Conservation (phyloP, 2,888 invertebrate genomes). For the Melieria crassipennis region DNA sequence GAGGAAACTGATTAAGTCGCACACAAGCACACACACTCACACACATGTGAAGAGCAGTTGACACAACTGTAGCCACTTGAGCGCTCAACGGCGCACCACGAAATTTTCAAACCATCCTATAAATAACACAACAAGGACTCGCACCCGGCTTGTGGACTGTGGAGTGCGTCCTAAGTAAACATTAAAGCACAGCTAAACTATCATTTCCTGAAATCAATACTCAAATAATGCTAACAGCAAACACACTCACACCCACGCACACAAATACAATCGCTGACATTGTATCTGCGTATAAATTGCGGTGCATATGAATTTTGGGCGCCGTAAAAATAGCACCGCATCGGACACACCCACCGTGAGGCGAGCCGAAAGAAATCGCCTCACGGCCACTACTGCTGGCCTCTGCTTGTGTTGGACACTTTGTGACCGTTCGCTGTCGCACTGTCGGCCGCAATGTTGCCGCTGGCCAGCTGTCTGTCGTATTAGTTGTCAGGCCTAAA, state of each 20-base stretch:
- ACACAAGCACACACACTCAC: neutral
- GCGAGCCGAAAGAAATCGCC: neutral
- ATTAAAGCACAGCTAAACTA: too few species aligned
- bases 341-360: neutral
- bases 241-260: neutral
- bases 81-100: too few species aligned
- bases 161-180: too few species aligned
- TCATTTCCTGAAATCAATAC: constrained; percentile 8
- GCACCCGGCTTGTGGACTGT: too few species aligned
- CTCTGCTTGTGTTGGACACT: neutral
- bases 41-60: neutral
- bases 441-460: neutral
- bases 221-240: neutral
- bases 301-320: too few species aligned
- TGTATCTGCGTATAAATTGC: neutral
- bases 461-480: neutral
- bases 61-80: neutral
- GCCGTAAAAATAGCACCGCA: too few species aligned
- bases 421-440: neutral
- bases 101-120: too few species aligned
- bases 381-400: neutral
- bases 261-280: neutral
- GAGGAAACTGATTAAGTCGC: constrained; percentile 16
- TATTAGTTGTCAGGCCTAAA: too few species aligned
- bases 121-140: too few species aligned